A percentile compares a stretch with the other conserved stretches of the same genome.
These are phyloP conservation scores for Epinephelus cyanopodus DNA, from an alignment of 2,113 vertebrate species.

Conservation along the genomic window DNA sequence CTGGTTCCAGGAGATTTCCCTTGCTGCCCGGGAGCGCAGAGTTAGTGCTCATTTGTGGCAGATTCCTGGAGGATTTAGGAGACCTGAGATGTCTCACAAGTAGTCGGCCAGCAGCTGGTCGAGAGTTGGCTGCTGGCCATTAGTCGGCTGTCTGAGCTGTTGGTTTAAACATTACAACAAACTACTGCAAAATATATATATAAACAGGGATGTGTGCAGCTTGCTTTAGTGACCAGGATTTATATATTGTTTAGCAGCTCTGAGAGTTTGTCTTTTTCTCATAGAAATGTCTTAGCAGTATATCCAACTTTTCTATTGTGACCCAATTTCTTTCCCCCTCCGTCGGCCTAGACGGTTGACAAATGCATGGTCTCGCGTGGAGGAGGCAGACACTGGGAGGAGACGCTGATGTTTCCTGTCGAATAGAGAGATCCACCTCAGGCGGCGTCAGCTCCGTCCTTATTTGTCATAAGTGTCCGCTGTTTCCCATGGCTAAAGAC, in stretches of 20 bases:
- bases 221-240: neutral
- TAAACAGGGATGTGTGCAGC: neutral
- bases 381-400: slow-evolving; percentile 40
- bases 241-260: slow-evolving; percentile 11
- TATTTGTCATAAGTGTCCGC: slow-evolving; percentile 80
- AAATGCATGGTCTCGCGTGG: slow-evolving; percentile 36
- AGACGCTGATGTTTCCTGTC: slow-evolving; percentile 65
- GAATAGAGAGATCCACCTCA: slow-evolving; percentile 64
- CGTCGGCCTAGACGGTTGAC: slow-evolving; percentile 52
- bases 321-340: slow-evolving; percentile 38
- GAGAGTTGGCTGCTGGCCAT: slow-evolving; percentile 42
- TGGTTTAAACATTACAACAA: slow-evolving; percentile 11
- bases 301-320: slow-evolving; percentile 22
- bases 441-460: slow-evolving; percentile 67
- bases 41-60: slow-evolving; percentile 44
- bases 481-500: slow-evolving; percentile 75
- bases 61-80: slow-evolving; percentile 44
- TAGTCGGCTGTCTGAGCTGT: slow-evolving; percentile 19
- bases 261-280: neutral
- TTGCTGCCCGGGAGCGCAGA: slow-evolving; percentile 7
- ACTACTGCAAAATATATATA: neutral
- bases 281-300: neutral
- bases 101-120: slow-evolving; percentile 45
- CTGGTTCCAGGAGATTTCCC: slow-evolving; percentile 42
- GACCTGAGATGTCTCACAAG: slow-evolving; percentile 37